A percentile compares a stretch with the other conserved stretches of the same genome.
Conservation (phyloP, 2,888 invertebrate species). For the Theretra japonica region DNA sequence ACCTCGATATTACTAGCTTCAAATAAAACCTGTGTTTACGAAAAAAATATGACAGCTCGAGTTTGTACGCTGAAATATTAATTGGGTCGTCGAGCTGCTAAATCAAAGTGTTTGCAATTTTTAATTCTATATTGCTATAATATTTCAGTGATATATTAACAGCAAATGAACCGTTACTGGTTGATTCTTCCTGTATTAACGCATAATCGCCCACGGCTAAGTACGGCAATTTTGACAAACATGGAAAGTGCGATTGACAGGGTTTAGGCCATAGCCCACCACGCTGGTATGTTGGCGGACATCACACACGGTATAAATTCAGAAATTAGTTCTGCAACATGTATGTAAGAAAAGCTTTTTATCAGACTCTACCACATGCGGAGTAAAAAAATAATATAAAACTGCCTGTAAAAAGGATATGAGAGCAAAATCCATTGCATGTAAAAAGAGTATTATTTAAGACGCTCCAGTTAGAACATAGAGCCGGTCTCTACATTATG, state of each 20-base stretch:
- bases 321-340: not conserved
- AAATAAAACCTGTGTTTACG: conserved; percentile 1
- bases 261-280: no score
- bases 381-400: not conserved
- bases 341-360: not conserved
- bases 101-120: conserved; percentile 1
- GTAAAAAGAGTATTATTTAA: not conserved
- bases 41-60: conserved; percentile 5
- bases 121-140: not conserved
- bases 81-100: not conserved
- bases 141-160: not conserved
- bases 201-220: no score
- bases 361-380: not conserved
- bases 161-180: not conserved
- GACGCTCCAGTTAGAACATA: conserved; percentile 13
- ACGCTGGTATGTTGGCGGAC: no score
- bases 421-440: not conserved
- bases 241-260: no score
- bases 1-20: not conserved
- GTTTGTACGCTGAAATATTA: conserved; percentile 3
- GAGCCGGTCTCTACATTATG: conserved; percentile 16
- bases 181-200: no score
- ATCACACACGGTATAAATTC: no score
- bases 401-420: not conserved
- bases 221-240: no score